phyloP scores from a whole-genome alignment of 2,797 vertebrate species.

The Enteromius trimaculatus region DNA sequence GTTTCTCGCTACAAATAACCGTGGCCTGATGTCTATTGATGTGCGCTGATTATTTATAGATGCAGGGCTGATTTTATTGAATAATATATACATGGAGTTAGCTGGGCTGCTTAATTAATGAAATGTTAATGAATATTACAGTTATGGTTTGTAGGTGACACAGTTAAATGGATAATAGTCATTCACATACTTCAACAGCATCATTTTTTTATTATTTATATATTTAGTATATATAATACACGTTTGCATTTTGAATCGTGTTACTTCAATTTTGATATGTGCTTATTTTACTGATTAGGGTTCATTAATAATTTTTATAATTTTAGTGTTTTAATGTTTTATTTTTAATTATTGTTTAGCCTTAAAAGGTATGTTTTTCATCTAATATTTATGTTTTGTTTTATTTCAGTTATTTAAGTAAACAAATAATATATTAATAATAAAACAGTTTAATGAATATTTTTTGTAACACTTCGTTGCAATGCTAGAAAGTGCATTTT shows the following conservation, averaged over 20 bases:
- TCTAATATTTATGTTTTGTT: neutral
- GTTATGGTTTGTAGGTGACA: neutral
- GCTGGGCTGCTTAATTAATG: neutral
- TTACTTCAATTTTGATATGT: neutral
- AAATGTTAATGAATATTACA: neutral
- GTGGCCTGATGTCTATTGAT: constrained; percentile 2
- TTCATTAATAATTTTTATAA: neutral
- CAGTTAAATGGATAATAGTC: neutral
- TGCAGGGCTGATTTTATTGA: neutral
- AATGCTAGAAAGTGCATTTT: neutral
- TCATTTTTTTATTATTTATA: neutral
- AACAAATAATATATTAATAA: neutral
- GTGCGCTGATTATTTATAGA: constrained; percentile 1
- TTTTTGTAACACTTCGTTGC: neutral
- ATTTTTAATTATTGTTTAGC: neutral
- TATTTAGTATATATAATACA: too few relatives aligned
- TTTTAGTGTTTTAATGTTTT: neutral
- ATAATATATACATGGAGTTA: neutral
- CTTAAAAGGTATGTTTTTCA: neutral
- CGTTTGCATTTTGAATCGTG: too few relatives aligned
- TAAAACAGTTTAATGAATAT: neutral
- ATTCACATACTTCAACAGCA: neutral
- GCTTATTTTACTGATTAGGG: neutral
- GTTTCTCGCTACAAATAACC: constrained; percentile 23
- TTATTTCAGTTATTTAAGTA: neutral